phyloP scores from a whole-genome alignment of 2,888 invertebrate genomes.

The Eupithecia exiguata region DNA sequence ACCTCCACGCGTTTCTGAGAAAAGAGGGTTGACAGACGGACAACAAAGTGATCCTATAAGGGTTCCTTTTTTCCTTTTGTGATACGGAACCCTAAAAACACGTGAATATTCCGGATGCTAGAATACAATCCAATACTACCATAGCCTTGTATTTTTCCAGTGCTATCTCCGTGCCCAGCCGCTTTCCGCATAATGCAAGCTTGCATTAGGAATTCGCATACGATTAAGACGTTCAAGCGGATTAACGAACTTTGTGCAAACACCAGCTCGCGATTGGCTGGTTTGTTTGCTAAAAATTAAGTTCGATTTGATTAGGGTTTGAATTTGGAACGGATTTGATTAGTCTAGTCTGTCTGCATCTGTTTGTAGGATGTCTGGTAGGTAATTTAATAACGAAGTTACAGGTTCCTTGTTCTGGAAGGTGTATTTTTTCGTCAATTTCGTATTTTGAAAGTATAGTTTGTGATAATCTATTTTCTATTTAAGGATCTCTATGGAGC shows the following conservation, averaged over 20 bases:
- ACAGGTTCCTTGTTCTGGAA: too few relatives aligned
- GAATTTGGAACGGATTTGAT: constrained; percentile 1
- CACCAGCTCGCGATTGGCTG: constrained; percentile 30
- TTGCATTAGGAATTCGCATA: constrained; percentile 64
- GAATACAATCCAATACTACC: background rate
- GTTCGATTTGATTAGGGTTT: constrained; percentile 28
- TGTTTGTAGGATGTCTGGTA: background rate
- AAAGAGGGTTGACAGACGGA: too few relatives aligned
- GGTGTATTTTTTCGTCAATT: too few relatives aligned
- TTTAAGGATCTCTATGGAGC: too few relatives aligned
- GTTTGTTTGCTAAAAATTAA: constrained; percentile 37
- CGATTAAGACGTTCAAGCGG: constrained; percentile 55
- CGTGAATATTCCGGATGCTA: background rate
- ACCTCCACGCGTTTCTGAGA: too few relatives aligned
- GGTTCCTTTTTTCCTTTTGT: too few relatives aligned
- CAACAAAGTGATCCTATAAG: too few relatives aligned
- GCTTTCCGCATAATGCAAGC: constrained; percentile 3
- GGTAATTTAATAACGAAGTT: too few relatives aligned
- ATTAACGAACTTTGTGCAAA: constrained; percentile 62
- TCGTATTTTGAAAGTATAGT: too few relatives aligned
- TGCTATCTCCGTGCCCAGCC: background rate
- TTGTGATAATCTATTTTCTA: too few relatives aligned
- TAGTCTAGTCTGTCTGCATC: background rate
- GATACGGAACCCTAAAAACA: background rate
- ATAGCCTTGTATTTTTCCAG: background rate